Evolutionary conservation across 2,113 vertebrate genomes (phyloP).

Genomic region (Benitochromis conjunctus): DNA sequence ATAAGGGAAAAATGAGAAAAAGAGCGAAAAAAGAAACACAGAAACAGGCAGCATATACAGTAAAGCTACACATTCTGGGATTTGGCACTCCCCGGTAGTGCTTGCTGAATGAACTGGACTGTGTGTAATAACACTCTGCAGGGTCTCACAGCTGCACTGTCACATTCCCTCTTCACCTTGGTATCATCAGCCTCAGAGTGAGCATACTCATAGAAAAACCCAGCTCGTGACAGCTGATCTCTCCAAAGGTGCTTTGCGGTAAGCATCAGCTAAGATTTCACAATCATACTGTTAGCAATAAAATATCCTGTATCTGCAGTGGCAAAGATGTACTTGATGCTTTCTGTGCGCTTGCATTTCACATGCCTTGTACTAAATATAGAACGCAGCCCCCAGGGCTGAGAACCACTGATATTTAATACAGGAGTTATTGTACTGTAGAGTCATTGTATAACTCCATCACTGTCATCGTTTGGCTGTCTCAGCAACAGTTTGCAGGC

Average conservation of each 20-base stretch:
- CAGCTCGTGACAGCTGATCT: neutral
- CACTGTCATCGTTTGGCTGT: conserved; percentile 41
- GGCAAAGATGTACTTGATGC: neutral
- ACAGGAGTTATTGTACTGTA: conserved; percentile 5
- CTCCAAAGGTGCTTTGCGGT: neutral
- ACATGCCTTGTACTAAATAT: conserved; percentile 40
- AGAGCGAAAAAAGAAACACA: neutral
- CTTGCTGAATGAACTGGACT: conserved; percentile 30
- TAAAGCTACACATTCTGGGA: neutral
- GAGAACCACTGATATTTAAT: conserved; percentile 38
- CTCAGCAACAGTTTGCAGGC: conserved; percentile 26
- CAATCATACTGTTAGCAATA: neutral
- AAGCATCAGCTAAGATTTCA: neutral
- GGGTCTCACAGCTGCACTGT: conserved; percentile 37
- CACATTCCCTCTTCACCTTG: conserved; percentile 14
- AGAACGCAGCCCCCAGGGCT: conserved; percentile 9
- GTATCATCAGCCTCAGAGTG: conserved; percentile 5
- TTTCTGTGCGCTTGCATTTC: conserved; percentile 23
- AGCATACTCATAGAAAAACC: neutral
- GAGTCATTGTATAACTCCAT: conserved; percentile 18
- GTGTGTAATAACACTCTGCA: conserved; percentile 37
- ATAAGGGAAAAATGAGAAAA: neutral
- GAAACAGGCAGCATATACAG: neutral
- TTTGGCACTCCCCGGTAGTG: neutral
- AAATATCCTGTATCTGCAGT: neutral